Conservation (phyloP, 2,113 vertebrate genomes). For the Plestiodon gilberti region DNA sequence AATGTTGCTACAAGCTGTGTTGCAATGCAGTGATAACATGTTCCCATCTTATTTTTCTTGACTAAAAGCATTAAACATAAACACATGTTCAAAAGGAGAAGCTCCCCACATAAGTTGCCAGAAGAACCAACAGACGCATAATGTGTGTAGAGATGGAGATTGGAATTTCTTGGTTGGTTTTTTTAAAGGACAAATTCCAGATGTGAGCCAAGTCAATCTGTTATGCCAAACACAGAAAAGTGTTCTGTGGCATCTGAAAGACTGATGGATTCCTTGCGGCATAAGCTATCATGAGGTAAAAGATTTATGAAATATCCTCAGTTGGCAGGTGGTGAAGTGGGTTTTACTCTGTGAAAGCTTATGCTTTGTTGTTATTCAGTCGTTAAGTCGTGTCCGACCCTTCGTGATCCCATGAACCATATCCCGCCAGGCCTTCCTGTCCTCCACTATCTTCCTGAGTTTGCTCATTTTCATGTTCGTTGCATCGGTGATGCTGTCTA, state of each 20-base stretch:
- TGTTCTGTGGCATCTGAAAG: too few species aligned
- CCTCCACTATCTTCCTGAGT: too few species aligned
- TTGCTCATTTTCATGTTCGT: too few species aligned
- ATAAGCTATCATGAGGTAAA: too few species aligned
- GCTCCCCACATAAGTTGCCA: not conserved
- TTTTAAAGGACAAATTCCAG: not conserved
- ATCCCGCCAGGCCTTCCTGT: too few species aligned
- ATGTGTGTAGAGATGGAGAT: not conserved
- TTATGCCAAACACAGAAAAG: too few species aligned
- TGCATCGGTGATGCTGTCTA: too few species aligned
- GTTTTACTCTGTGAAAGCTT: not conserved
- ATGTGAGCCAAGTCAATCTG: too few species aligned
- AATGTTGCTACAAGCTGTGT: not conserved
- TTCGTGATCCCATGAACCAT: too few species aligned
- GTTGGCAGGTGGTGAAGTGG: not conserved
- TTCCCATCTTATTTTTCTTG: slow-evolving; percentile 2
- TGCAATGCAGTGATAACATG: not conserved
- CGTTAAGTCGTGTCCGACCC: too few species aligned
- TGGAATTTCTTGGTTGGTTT: not conserved
- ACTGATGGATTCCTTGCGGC: too few species aligned
- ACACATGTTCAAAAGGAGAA: slow-evolving; percentile 24
- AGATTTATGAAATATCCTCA: not conserved
- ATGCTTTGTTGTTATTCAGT: not conserved
- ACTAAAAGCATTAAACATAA: not conserved
- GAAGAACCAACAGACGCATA: not conserved